These are phyloP conservation scores for Coendou prehensilis DNA, from an alignment of 2,797 vertebrate species.

Conservation along the genomic window DNA sequence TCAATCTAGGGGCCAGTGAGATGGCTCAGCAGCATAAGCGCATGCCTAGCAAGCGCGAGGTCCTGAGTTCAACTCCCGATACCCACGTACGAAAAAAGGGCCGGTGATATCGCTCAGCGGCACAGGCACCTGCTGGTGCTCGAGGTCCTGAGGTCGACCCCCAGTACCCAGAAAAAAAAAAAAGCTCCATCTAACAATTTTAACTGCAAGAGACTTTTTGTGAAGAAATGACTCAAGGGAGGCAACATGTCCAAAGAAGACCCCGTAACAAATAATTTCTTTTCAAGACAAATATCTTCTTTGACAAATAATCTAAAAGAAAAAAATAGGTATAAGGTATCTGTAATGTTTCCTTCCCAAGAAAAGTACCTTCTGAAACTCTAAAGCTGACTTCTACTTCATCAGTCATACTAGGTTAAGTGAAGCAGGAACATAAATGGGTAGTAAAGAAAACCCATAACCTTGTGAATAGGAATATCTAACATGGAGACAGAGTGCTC, in stretches of 20 bases:
- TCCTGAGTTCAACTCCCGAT: too few species aligned
- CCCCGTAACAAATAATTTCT: neutral
- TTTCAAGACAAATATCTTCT: constrained; percentile 44
- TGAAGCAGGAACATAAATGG: neutral
- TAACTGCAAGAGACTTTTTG: neutral
- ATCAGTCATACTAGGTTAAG: neutral
- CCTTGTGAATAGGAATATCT: neutral
- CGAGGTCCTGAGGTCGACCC: too few species aligned
- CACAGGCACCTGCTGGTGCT: too few species aligned
- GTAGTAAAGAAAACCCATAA: constrained; percentile 13
- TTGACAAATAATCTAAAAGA: constrained; percentile 55
- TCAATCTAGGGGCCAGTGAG: neutral
- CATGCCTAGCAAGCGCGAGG: too few species aligned
- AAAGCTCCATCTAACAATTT: neutral
- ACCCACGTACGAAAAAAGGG: too few species aligned
- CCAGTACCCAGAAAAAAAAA: too few species aligned
- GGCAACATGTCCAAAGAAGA: constrained; percentile 47
- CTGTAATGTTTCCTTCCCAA: neutral
- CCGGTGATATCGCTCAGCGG: too few species aligned
- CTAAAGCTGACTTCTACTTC: neutral
- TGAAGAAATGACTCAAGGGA: neutral
- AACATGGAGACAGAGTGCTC: neutral
- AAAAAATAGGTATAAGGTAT: neutral
- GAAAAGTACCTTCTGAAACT: neutral
- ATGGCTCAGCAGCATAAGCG: too few species aligned